Base-by-base conservation (phyloP, 1,140 invertebrate species). In the Coptotermes formosanus region DNA sequence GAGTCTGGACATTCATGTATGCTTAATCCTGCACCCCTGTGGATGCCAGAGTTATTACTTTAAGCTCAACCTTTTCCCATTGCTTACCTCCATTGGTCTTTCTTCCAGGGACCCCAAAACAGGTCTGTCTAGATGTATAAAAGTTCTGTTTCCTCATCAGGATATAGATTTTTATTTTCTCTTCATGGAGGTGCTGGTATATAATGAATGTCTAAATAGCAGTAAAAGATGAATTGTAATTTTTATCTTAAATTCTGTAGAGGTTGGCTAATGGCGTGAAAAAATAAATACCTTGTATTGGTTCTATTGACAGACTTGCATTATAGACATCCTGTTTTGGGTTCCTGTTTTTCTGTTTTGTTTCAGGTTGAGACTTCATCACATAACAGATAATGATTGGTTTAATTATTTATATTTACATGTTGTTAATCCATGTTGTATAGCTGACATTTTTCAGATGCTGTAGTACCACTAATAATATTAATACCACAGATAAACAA, bases 11-110 rank as follows among this genome's bases (percentile, higher is more conserved):
- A 14, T 30, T 30, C 9, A 30, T 75, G 25, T 75, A 75, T 75
- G 64, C 30, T 75, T 75, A 25, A 75, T 30, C 64, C 64, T 75
- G 64, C 64, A 75, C 4, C 64, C 64, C n/a, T 75, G 64, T 52
- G 83, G 82, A 84, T 48, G 32, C 43, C 83, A 84, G 83, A 84
- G 25, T 12, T 25, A 43, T 83, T 25, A 83, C 38, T 52, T n/a
- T n/a, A 52, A 52, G 83, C 30, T 30, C 83, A 52, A 84, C 83
- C 83, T 84, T 84, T 32, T 84, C 83, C 83, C 83, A 84, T 84
- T 84, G 83, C 83, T 84, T 84, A 48, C 83, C 83, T 84, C 25
- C 83, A 52, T 84, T 59, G 45, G 30, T 84, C 45, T 52, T 84
- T 84, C 38, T 30, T 84, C 43, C 52, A 52, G 45, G 83, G 25